These are phyloP conservation scores for Zaprionus bogoriensis DNA, from an alignment of 2,888 invertebrate genomes.

Conservation along the genomic window DNA sequence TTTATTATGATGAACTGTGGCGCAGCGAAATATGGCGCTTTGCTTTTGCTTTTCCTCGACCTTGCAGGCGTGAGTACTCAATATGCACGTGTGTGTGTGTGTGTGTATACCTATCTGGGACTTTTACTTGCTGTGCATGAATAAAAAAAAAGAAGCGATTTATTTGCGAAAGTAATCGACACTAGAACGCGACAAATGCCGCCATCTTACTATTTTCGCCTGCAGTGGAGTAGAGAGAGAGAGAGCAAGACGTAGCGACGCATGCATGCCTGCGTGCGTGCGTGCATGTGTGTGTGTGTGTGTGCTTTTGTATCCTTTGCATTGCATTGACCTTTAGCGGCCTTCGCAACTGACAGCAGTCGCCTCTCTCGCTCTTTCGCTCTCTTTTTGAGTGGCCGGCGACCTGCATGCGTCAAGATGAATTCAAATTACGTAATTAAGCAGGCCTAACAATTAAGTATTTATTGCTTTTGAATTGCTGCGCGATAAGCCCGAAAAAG, in stretches of 20 bases:
- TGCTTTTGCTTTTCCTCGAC: conserved; percentile 37
- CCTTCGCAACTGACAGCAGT: conserved; percentile 43
- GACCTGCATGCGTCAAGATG: conserved; percentile 46
- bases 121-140: conserved; percentile 25
- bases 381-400: conserved; percentile 1
- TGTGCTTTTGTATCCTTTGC: conserved; percentile 34
- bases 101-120: conserved; percentile 18
- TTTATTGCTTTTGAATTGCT: conserved; percentile 73
- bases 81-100: conserved; percentile 7
- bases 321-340: conserved; percentile 51
- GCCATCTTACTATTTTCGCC: conserved; percentile 46
- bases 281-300: not conserved
- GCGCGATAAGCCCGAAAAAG: conserved; percentile 52
- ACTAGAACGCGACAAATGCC: conserved; percentile 42
- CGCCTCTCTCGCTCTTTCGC: conserved; percentile 8
- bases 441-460: conserved; percentile 66
- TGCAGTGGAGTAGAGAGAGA: conserved; percentile 34
- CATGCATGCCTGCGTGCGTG: not conserved
- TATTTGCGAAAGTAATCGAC: conserved; percentile 55
- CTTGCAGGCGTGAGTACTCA: conserved; percentile 39
- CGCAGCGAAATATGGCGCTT: conserved; percentile 3
- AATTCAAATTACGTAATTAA: conserved; percentile 68
- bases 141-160: conserved; percentile 23
- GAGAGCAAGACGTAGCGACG: not conserved
- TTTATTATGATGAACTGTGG: not conserved